Evolutionary conservation across 1,140 invertebrate species (phyloP).

Genomic region (Saccostrea glomerata): DNA sequence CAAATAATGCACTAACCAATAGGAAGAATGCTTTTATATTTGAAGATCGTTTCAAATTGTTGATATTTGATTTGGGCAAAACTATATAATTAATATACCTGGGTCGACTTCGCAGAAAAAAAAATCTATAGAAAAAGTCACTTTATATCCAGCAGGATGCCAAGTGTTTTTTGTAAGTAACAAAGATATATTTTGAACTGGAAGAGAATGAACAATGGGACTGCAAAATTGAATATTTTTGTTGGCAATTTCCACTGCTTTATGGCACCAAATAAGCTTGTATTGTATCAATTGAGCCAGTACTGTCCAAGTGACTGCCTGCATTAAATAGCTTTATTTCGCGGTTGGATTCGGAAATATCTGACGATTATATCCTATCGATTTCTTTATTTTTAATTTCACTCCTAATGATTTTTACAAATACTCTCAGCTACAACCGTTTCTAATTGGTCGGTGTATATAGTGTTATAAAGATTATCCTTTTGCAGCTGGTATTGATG

Average conservation of each 20-base stretch:
- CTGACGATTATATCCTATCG: not conserved
- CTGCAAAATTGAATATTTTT: not conserved
- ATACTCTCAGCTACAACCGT: not conserved
- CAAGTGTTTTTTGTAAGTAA: not conserved
- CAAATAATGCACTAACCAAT: not conserved
- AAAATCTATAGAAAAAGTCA: constrained; percentile 10
- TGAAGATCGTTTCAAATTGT: not conserved
- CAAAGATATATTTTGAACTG: not conserved
- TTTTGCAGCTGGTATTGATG: not conserved
- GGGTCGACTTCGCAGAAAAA: not conserved
- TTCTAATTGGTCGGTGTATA: not conserved
- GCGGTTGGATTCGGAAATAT: constrained; percentile 7
- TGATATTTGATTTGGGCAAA: not conserved
- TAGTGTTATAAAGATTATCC: not conserved
- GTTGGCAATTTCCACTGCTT: not conserved
- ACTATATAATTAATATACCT: not conserved
- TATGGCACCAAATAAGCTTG: not conserved
- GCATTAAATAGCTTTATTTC: not conserved
- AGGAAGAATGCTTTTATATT: not conserved
- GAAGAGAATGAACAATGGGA: not conserved
- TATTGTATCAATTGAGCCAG: not conserved
- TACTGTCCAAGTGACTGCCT: not conserved
- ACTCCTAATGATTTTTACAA: not conserved
- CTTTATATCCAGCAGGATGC: not conserved
- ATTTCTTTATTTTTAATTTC: constrained; percentile 30